Evolutionary conservation across 2,113 vertebrate genomes (phyloP), one percentile per base, ranked within the genome.

Genomic region (Embiotoca jacksoni): DNA sequence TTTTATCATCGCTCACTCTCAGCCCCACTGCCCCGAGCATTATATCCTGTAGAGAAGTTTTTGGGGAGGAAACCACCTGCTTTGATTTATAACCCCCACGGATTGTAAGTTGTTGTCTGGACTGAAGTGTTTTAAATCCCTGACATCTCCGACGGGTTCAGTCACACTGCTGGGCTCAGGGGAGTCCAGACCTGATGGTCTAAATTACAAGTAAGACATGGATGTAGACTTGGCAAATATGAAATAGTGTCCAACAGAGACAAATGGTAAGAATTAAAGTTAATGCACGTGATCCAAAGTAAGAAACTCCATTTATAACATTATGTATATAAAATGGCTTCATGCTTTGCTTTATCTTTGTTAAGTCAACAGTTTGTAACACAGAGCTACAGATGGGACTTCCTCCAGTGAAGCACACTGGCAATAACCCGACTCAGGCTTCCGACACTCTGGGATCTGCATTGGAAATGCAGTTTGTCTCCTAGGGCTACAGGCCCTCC

Each of bases 1-100:
- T 94, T 94, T 94, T 94, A 94, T 94, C 88, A 90, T 78, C 41
- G 9, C 89, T 93, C 81, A 73, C 84, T 91, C 81, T 82, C 89
- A 92, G 89, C 87, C 79, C 23, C 30, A 14, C 81, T 83, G 82
- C 91, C 93, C 80, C 36, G 4, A 93, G 93, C 90, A 23, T 49
- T 91, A 54, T 74, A 65, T 85, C 80, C 82, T 80, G 72, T 80
- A 76, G 75, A 91, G 83, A 89, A 62, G 41, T 67, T 77, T 88
- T 85, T 74, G 71, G 66, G 84, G 69, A 78, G 88, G 87, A 87
- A 91, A 93, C 89, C 93, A 95, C 92, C 94, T 92, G 93, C 91
- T 95, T 92, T 92, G 89, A 93, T 94, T 93, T 91, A 92, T 69
- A 84, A 81, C 71, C 71, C 60, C 70, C 49, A 64, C 69, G 80